Conservation (phyloP, 2,113 vertebrate species). For the Sialia sialis region DNA sequence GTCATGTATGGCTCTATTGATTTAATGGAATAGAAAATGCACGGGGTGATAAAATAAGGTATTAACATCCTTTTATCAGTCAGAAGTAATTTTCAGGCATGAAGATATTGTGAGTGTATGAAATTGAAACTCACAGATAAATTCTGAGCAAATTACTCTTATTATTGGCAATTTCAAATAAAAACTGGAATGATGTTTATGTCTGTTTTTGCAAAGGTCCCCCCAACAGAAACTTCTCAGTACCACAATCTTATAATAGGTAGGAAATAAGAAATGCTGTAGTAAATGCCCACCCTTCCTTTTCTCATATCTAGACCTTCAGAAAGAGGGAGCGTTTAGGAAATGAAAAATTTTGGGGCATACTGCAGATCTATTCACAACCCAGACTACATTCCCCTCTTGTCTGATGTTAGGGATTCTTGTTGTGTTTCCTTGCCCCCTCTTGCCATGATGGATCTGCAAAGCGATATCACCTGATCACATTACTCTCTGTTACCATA, state of each 20-base stretch:
- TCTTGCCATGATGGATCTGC: background rate
- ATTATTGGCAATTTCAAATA: conserved; percentile 25
- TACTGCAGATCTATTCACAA: background rate
- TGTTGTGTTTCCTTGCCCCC: background rate
- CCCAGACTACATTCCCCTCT: background rate
- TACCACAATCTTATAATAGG: background rate
- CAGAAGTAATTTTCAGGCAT: conserved; percentile 29
- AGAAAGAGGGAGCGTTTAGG: background rate
- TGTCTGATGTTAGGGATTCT: background rate
- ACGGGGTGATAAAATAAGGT: background rate
- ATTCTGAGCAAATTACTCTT: background rate
- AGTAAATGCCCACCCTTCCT: background rate
- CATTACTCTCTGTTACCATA: conserved; percentile 9
- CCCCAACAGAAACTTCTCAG: background rate
- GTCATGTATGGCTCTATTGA: background rate
- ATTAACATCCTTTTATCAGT: conserved; percentile 33
- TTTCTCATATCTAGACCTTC: background rate
- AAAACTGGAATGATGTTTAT: conserved; percentile 11
- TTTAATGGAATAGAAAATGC: conserved; percentile 34
- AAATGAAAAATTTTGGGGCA: background rate
- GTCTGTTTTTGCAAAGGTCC: background rate
- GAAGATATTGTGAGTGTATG: conserved; percentile 23
- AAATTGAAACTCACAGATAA: background rate
- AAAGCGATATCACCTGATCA: background rate
- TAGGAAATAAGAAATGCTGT: background rate